Percentiles rank a stretch among this genome's conserved stretches.
phyloP scores from a whole-genome alignment of 2,113 vertebrate species.

The Chionodraco myersi region DNA sequence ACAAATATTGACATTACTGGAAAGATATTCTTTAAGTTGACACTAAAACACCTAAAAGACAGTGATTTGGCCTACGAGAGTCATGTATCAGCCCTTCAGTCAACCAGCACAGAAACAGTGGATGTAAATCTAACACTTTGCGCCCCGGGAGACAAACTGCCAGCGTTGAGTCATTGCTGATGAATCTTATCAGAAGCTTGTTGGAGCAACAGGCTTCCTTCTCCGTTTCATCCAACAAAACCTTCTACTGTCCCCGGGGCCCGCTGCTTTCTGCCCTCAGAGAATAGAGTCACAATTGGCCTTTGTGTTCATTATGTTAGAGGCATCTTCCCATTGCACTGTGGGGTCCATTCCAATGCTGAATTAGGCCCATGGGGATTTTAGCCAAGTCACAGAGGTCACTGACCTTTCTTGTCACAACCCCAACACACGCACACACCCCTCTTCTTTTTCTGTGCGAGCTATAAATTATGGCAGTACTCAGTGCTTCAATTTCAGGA shows the following conservation, averaged over 20 bases:
- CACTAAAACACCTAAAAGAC: constrained; percentile 12
- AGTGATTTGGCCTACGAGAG: constrained; percentile 34
- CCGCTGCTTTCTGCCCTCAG: constrained; percentile 75
- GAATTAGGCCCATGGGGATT: constrained; percentile 86
- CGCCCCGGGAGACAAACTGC: constrained; percentile 53
- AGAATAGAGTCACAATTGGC: constrained; percentile 83
- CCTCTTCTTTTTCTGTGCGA: constrained; percentile 58
- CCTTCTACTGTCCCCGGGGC: constrained; percentile 81
- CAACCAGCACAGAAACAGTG: constrained; percentile 59
- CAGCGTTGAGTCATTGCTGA: constrained; percentile 58
- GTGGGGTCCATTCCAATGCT: constrained; percentile 83
- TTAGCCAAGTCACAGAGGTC: constrained; percentile 84
- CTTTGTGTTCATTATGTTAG: constrained; percentile 85
- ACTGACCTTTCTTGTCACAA: constrained; percentile 72
- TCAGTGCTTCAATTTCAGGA: constrained; percentile 66
- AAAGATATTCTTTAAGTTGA: constrained; percentile 15
- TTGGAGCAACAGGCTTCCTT: constrained; percentile 81
- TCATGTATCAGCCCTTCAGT: constrained; percentile 65
- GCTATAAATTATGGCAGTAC: constrained; percentile 80
- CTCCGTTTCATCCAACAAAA: constrained; percentile 74
- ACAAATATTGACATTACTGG: background rate
- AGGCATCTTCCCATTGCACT: constrained; percentile 85
- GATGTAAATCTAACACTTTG: constrained; percentile 70
- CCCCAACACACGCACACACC: constrained; percentile 52
- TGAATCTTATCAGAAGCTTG: constrained; percentile 79